A percentile compares a stretch with the other conserved stretches of the same genome.
Conservation (phyloP, 1,140 invertebrate species). For the Cyclargus thomasi region DNA sequence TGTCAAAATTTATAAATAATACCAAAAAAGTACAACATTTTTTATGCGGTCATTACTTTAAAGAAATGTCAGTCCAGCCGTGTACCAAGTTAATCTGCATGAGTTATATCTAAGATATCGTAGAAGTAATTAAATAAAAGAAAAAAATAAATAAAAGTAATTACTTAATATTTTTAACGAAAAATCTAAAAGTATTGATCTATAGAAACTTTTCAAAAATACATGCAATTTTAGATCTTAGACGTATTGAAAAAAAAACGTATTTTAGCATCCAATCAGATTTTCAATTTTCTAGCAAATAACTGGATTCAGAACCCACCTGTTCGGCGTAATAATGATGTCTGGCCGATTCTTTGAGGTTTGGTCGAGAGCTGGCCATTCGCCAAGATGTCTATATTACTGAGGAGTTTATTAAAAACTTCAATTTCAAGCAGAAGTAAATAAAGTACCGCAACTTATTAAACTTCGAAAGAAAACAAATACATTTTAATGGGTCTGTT, state of each 20-base stretch:
- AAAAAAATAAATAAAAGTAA: too few relatives aligned
- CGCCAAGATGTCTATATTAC: neutral
- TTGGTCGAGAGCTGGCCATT: neutral
- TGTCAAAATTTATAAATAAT: too few relatives aligned
- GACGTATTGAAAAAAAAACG: neutral
- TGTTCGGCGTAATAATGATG: neutral
- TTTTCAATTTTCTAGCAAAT: neutral
- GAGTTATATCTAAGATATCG: too few relatives aligned
- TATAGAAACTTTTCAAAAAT: neutral
- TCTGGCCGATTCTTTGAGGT: neutral
- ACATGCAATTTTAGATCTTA: neutral
- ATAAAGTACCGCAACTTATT: neutral
- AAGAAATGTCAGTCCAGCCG: too few relatives aligned
- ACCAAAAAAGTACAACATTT: too few relatives aligned
- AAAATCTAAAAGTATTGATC: too few relatives aligned
- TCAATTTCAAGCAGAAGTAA: neutral
- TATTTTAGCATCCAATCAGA: neutral
- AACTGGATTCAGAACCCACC: neutral
- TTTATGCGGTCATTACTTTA: too few relatives aligned
- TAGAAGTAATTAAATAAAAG: too few relatives aligned
- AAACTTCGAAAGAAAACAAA: neutral
- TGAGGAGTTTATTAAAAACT: neutral
- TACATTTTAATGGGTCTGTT: too few relatives aligned
- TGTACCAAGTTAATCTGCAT: too few relatives aligned
- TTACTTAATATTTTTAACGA: too few relatives aligned